Evolutionary conservation across 2,888 invertebrate species (phyloP).

Genomic region (Meta bourneti): DNA sequence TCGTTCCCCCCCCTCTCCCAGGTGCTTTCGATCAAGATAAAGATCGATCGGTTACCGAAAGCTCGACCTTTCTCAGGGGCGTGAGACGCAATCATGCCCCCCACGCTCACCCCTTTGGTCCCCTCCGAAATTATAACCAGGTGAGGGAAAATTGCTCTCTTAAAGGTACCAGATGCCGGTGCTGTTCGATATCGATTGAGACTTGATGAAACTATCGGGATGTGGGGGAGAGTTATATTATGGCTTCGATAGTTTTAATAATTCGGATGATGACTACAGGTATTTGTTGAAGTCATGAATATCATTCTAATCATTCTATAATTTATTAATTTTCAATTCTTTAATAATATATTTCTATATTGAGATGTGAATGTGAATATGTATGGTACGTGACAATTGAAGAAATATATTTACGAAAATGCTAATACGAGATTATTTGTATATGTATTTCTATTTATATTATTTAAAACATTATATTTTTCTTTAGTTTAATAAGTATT

Average conservation of each 20-base stretch:
- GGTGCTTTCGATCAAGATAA: conserved; percentile 38
- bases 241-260: not conserved
- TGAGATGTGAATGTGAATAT: too few relatives aligned
- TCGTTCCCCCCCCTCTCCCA: not conserved
- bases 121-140: conserved; percentile 22
- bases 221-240: not conserved
- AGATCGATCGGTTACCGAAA: conserved; percentile 23
- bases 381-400: too few relatives aligned
- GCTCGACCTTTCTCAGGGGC: conserved; percentile 14
- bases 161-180: not conserved
- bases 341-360: too few relatives aligned
- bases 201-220: not conserved
- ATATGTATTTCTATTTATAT: too few relatives aligned
- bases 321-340: too few relatives aligned
- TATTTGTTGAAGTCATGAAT: too few relatives aligned
- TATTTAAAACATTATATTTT: too few relatives aligned
- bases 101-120: too few relatives aligned
- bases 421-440: too few relatives aligned
- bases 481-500: too few relatives aligned
- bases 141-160: conserved; percentile 13
- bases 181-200: not conserved
- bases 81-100: conserved; percentile 16
- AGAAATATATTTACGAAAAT: too few relatives aligned
- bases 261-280: not conserved
- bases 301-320: too few relatives aligned